A percentile compares a stretch with the other conserved stretches of the same genome.
phyloP scores from a whole-genome alignment of 2,113 vertebrate genomes.

The Mastomys natalensis region DNA sequence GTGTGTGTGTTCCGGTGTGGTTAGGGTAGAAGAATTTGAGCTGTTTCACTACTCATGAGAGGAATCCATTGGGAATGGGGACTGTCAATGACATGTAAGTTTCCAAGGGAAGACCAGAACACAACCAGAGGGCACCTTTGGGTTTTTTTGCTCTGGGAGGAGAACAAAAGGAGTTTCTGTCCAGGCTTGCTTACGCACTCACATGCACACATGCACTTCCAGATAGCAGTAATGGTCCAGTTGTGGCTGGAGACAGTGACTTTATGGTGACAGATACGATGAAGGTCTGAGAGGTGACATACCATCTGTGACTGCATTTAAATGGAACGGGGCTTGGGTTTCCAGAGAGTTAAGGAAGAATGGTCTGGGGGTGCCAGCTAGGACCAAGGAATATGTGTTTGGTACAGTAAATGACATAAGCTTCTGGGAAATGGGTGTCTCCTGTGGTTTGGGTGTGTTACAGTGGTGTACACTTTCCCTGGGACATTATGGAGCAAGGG shows the following conservation, averaged over 20 bases:
- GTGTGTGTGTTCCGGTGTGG: not conserved
- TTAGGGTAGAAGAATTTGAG: constrained; percentile 4
- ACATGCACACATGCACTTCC: not conserved
- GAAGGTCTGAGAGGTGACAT: not conserved
- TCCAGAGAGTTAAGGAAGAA: not conserved
- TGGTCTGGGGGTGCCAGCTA: not conserved
- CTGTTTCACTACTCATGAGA: not conserved
- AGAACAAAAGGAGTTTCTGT: not conserved
- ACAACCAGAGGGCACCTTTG: not conserved
- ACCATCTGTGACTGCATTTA: not conserved
- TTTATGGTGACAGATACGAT: not conserved
- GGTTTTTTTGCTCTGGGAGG: not conserved
- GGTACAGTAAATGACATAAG: not conserved
- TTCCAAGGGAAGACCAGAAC: not conserved
- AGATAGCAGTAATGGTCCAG: not conserved
- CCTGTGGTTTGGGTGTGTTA: not conserved
- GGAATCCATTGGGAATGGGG: not conserved
- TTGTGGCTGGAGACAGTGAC: not conserved
- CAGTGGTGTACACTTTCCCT: not conserved
- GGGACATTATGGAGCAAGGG: not conserved
- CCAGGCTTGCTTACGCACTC: not conserved
- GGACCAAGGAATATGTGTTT: not conserved
- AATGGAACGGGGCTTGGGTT: not conserved
- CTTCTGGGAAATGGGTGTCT: not conserved
- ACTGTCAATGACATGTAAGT: no score